phyloP scores from a whole-genome alignment of 37 sponge, comb jelly and placozoan species.

The Cliona cf. orientalis region DNA sequence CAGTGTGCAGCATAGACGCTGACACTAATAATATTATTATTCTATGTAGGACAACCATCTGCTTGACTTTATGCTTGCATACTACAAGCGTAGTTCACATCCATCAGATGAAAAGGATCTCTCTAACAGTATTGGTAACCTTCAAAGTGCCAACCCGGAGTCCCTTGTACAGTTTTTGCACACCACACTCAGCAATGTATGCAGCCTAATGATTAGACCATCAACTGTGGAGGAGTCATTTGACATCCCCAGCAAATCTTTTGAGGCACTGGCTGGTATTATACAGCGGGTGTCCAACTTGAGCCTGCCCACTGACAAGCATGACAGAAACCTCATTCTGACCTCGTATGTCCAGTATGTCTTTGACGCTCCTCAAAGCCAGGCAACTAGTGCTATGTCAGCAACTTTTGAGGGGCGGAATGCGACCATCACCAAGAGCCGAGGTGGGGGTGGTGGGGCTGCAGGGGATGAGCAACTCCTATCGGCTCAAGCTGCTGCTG shows the following conservation, averaged over 20 bases:
- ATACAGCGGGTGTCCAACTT: constrained; percentile 61
- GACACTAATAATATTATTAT: background rate
- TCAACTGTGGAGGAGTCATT: constrained; percentile 52
- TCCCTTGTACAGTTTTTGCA: constrained; percentile 81
- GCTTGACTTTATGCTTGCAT: constrained; percentile 54
- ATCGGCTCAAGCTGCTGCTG: too few species aligned
- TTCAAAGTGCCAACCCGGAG: constrained; percentile 56
- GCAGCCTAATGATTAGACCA: constrained; percentile 67
- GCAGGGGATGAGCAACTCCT: constrained; percentile 7
- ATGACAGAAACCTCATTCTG: constrained; percentile 78
- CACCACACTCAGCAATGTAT: constrained; percentile 76
- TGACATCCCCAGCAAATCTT: constrained; percentile 49
- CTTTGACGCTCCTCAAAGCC: constrained; percentile 62
- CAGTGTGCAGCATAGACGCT: background rate
- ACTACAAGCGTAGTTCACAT: constrained; percentile 31
- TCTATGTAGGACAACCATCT: constrained; percentile 53
- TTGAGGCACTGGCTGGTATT: constrained; percentile 68
- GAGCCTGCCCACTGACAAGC: constrained; percentile 57
- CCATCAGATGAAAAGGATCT: constrained; percentile 66
- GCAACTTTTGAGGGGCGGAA: constrained; percentile 37
- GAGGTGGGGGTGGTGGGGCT: background rate
- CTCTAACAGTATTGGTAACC: constrained; percentile 24
- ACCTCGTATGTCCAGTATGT: constrained; percentile 83
- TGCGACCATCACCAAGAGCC: constrained; percentile 29
- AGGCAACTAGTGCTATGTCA: background rate